Evolutionary conservation across 2,797 vertebrate genomes (phyloP), one percentile per base, ranked within the genome.

Genomic region (Enteromius mattozi): DNA sequence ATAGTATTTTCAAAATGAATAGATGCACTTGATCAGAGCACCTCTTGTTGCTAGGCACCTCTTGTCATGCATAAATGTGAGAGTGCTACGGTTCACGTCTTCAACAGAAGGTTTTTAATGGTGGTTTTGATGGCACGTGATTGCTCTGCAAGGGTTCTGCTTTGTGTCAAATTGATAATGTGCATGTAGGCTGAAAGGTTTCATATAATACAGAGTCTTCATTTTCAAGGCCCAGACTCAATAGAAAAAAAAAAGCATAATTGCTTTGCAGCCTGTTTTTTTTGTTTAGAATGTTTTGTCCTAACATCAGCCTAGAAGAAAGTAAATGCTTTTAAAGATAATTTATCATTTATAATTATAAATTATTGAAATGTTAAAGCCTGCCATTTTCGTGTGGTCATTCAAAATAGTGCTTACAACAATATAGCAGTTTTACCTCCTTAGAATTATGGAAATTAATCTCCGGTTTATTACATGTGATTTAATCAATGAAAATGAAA

Each of bases 1-100:
- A 13, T 0, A 42, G 33, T 61, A 16, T 76, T 76, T 75, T 63
- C 9, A 40, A 3, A 3, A 19, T n/a, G n/a, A 83, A 76, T 65
- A 30, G 61, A 65, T 16, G 72, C 71, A 9, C 21, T 54, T 77
- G 71, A 83, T 83, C 42, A 75, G 45, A 81, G 47, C 37, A 63
- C 54, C 74, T 59, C 40, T 78, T 78, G 76, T 79, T 79, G 78
- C 61, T 49, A 79, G 77, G 61, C 77, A 79, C 77, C 77, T 65
- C 54, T 59, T 71, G 68, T 63, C 40, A 74, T 24, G 54, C 54
- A 74, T 42, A 82, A 61, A 74, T 74, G 27, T 74, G 21, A 74
- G 56, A 13, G 80, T 9, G 27, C 63, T 17, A 24, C 14, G 14
- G 21, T 49, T 40, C 7, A 13, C 13, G 78, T 80, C 13, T 54